phyloP scores from a whole-genome alignment of 2,113 vertebrate genomes.

The Pluvialis apricaria region DNA sequence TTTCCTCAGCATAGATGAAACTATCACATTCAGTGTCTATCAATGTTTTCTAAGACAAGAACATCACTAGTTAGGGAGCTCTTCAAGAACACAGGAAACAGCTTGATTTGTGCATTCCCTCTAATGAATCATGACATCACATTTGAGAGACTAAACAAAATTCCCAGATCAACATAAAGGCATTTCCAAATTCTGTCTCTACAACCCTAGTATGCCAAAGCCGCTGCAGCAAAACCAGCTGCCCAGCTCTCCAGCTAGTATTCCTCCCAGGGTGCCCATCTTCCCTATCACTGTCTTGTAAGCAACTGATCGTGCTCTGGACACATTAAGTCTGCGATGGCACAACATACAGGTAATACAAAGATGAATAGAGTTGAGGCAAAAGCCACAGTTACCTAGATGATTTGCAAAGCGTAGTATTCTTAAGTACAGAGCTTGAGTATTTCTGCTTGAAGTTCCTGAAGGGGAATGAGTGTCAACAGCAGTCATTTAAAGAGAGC shows the following conservation, averaged over 20 bases:
- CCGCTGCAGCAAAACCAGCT: background rate
- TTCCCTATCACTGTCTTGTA: too few relatives aligned
- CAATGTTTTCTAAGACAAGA: background rate
- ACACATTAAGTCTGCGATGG: background rate
- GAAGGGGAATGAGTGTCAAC: background rate
- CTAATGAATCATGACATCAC: background rate
- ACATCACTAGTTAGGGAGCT: background rate
- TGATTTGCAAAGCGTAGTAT: background rate
- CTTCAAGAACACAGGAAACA: background rate
- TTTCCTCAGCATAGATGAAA: background rate
- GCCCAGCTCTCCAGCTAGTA: background rate
- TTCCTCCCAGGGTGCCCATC: background rate
- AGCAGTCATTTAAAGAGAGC: background rate
- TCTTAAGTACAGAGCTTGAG: background rate
- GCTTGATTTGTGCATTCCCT: background rate
- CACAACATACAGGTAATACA: rapidly evolving
- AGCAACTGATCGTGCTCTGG: background rate
- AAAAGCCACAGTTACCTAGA: background rate
- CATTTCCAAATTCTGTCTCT: background rate
- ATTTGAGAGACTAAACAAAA: background rate
- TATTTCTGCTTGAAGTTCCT: background rate
- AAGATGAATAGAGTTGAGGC: background rate
- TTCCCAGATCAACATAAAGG: background rate
- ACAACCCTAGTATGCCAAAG: background rate
- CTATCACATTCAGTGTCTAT: background rate